Conservation (phyloP, 37 sponge, comb jelly and placozoan genomes). For the Haliclona indistincta region DNA sequence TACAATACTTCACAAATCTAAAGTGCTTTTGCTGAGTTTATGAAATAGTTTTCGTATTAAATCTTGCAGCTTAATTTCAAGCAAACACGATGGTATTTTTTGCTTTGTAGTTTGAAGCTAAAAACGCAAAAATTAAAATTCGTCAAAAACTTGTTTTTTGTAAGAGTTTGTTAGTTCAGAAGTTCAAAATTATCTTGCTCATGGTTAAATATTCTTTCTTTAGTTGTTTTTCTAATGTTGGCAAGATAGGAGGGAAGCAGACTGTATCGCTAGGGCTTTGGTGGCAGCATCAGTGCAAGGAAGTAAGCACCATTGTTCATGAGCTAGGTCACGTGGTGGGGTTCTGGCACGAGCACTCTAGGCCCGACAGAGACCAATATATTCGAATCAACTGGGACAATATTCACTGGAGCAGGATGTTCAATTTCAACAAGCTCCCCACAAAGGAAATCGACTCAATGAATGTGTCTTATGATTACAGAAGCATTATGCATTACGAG, state of each 20-base stretch:
- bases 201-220: background rate
- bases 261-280: slow-evolving; percentile 13
- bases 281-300: slow-evolving; percentile 12
- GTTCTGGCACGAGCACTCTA: slow-evolving; percentile 83
- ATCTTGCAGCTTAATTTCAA: background rate
- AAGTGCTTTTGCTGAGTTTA: no score
- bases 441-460: slow-evolving; percentile 13
- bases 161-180: background rate
- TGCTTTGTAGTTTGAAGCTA: background rate
- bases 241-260: slow-evolving; percentile 56
- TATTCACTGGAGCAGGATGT: slow-evolving; percentile 18
- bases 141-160: background rate
- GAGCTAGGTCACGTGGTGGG: slow-evolving; percentile 85
- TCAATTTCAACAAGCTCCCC: slow-evolving; percentile 39
- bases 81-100: background rate
- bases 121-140: background rate
- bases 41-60: background rate
- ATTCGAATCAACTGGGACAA: slow-evolving; percentile 60
- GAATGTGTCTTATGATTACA: slow-evolving; percentile 53
- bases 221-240: slow-evolving; percentile 75
- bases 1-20: no score
- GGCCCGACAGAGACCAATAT: slow-evolving; percentile 75
- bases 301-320: slow-evolving; percentile 57
- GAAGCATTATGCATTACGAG: slow-evolving; percentile 64
- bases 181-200: background rate